phyloP scores from a whole-genome alignment of 1,140 invertebrate genomes.

The Gonatopus flavifemur region DNA sequence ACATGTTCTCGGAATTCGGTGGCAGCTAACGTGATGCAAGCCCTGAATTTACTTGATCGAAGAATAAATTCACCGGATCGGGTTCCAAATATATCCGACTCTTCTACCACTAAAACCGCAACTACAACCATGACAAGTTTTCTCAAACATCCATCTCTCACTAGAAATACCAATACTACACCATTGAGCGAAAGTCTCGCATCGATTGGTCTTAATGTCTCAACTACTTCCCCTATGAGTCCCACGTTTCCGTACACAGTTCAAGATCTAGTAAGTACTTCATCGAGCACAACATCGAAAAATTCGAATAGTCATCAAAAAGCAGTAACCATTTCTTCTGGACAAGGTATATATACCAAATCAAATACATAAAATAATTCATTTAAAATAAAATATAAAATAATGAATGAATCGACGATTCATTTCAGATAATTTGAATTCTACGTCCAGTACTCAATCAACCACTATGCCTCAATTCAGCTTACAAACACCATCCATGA shows the following conservation, averaged over 20 bases:
- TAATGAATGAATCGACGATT: too few relatives aligned
- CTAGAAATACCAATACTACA: not conserved
- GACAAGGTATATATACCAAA: too few relatives aligned
- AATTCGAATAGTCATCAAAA: not conserved
- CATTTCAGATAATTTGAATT: constrained; percentile 13
- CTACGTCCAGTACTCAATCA: constrained; percentile 11
- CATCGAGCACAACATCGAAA: constrained; percentile 13
- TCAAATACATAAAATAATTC: too few relatives aligned
- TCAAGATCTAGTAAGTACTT: constrained; percentile 51
- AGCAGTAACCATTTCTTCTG: too few relatives aligned
- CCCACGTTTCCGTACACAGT: constrained; percentile 42
- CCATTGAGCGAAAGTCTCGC: constrained; percentile 1
- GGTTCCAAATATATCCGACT: not conserved
- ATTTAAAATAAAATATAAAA: too few relatives aligned
- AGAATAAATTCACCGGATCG: constrained; percentile 1
- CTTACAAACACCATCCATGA: constrained; percentile 41
- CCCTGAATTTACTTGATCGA: constrained; percentile 19
- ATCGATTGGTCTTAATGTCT: constrained; percentile 4
- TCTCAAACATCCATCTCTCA: constrained; percentile 8
- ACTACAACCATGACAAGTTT: not conserved
- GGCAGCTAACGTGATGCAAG: constrained; percentile 12
- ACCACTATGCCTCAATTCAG: constrained; percentile 29
- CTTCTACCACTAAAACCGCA: not conserved
- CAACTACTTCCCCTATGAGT: constrained; percentile 9
- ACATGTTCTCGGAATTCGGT: constrained; percentile 1